Percentiles rank a stretch among this genome's conserved stretches.
Evolutionary conservation across 2,888 invertebrate genomes (phyloP).

Genomic region (Rotaria sp.): DNA sequence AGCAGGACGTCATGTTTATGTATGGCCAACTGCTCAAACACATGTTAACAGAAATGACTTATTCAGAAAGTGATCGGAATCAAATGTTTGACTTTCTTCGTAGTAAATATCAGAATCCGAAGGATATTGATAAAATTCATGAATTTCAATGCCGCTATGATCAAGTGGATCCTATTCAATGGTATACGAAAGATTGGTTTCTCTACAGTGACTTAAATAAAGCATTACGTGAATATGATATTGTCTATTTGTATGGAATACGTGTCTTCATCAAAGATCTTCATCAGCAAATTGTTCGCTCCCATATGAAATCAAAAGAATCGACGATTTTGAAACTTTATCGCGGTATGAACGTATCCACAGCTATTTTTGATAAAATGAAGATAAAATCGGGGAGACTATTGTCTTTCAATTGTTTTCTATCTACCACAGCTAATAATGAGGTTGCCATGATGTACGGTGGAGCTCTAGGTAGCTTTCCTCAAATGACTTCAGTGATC

Average conservation of each 20-base stretch:
- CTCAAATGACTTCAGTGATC: too few species aligned
- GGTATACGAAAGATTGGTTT: too few species aligned
- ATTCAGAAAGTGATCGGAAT: too few species aligned
- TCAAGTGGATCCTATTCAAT: too few species aligned
- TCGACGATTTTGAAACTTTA: neutral
- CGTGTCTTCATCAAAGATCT: neutral
- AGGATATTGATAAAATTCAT: too few species aligned
- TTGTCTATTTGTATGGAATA: neutral
- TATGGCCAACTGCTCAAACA: too few species aligned
- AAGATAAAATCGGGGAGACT: neutral
- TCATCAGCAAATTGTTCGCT: neutral
- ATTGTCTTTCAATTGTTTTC: neutral
- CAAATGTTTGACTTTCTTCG: too few species aligned
- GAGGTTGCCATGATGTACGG: neutral
- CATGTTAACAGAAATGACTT: too few species aligned
- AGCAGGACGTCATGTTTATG: too few species aligned
- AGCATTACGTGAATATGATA: neutral
- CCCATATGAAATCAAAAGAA: neutral
- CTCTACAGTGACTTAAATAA: neutral
- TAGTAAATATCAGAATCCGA: too few species aligned
- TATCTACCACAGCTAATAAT: neutral
- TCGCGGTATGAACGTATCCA: neutral
- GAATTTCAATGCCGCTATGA: too few species aligned
- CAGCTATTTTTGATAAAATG: neutral
- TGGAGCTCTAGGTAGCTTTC: too few species aligned